Evolutionary conservation across 2,113 vertebrate species (phyloP).

Genomic region (Martes martes): DNA sequence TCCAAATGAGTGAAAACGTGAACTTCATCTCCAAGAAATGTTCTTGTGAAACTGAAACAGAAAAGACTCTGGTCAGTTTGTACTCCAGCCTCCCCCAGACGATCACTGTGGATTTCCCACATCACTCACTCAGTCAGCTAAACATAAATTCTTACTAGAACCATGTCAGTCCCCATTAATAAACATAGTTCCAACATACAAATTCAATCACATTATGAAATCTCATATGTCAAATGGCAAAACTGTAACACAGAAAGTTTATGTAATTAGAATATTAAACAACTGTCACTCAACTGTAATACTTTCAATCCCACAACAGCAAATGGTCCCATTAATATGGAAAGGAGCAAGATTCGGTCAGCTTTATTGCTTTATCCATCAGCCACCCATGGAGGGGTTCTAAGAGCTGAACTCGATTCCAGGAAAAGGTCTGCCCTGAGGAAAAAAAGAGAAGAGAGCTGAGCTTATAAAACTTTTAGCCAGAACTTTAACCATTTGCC

Average conservation of each 20-base stretch:
- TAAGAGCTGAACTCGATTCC: background rate
- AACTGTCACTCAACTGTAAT: slow-evolving; percentile 64
- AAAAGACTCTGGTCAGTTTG: slow-evolving; percentile 19
- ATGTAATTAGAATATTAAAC: slow-evolving; percentile 69
- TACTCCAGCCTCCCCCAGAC: background rate
- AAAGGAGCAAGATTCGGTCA: background rate
- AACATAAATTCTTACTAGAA: slow-evolving; percentile 75
- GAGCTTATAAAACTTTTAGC: background rate
- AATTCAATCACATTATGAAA: slow-evolving; percentile 73
- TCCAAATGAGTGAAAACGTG: slow-evolving; percentile 23
- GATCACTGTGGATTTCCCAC: slow-evolving; percentile 62
- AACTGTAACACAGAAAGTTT: slow-evolving; percentile 73
- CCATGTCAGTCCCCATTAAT: slow-evolving; percentile 76
- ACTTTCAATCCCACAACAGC: background rate
- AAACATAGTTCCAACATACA: slow-evolving; percentile 71
- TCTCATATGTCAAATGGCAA: slow-evolving; percentile 74
- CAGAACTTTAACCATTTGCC: background rate
- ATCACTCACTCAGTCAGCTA: slow-evolving; percentile 65
- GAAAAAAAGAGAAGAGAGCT: background rate
- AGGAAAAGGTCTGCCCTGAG: background rate
- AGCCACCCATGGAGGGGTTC: background rate
- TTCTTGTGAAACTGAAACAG: slow-evolving; percentile 43
- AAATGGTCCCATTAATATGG: slow-evolving; percentile 12
- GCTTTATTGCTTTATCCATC: background rate
- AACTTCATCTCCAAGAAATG: slow-evolving; percentile 46